phyloP scores from a whole-genome alignment of 92 coral and sea anemone species.

The Zoanthus solanderi region DNA sequence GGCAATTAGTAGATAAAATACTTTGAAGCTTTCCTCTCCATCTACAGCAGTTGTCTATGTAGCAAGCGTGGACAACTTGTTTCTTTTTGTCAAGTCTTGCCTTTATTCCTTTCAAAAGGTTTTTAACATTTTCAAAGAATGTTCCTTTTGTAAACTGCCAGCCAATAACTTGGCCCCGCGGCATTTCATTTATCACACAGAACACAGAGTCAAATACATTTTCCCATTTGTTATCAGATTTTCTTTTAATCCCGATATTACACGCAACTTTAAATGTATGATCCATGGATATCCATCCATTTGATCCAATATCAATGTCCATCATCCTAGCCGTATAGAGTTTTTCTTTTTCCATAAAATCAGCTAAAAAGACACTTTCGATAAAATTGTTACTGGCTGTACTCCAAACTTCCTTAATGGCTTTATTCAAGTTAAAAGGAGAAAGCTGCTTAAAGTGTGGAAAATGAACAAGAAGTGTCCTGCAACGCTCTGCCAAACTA shows the following conservation, averaged over 20 bases:
- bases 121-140: slow-evolving; percentile 6
- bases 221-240: slow-evolving; percentile 50
- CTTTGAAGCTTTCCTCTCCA: slow-evolving; percentile 24
- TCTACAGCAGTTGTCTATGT: slow-evolving; percentile 70
- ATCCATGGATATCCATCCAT: slow-evolving; percentile 58
- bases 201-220: slow-evolving; percentile 52
- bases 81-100: slow-evolving; percentile 37
- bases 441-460: slow-evolving; percentile 7
- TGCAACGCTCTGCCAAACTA: slow-evolving; percentile 42
- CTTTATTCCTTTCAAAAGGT: slow-evolving; percentile 45
- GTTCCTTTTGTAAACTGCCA: slow-evolving; percentile 57
- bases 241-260: slow-evolving; percentile 49
- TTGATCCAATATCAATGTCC: slow-evolving; percentile 23
- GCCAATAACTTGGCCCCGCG: slow-evolving; percentile 55
- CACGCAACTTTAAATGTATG: slow-evolving; percentile 59
- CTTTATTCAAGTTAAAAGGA: slow-evolving; percentile 36
- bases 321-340: slow-evolving; percentile 52
- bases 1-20: slow-evolving; percentile 45
- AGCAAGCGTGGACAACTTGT: slow-evolving; percentile 27
- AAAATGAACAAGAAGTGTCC: slow-evolving; percentile 22
- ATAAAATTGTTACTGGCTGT: slow-evolving; percentile 53
- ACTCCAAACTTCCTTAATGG: slow-evolving; percentile 27
- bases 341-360: slow-evolving; percentile 60
- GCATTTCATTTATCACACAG: slow-evolving; percentile 61
- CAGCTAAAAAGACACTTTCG: slow-evolving; percentile 19